Base-by-base conservation (phyloP, 2,888 invertebrate species). In the Hirtodrosophila alboralis region DNA sequence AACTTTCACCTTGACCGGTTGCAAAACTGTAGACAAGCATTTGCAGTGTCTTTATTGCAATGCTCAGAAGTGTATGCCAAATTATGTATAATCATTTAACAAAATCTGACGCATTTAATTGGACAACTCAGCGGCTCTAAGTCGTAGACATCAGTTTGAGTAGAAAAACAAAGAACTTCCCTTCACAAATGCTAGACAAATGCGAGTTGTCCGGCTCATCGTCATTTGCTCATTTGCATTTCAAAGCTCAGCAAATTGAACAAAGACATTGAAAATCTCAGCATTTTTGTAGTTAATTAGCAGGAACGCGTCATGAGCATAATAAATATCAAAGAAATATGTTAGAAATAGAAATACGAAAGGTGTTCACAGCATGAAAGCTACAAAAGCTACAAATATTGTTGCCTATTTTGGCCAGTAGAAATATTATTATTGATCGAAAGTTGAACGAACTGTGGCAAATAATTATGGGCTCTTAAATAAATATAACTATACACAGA, bases 1-100 rank as follows among this genome's bases (percentile, higher is more conserved):
- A 86, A 84, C 88, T 88, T 88, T 88, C 88, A 88, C 88, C 88
- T 88, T 87, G 86, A 87, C 83, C 81, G 71, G 77, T 67, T 77
- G 81, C 63, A 47, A 70, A 75, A 70, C 41, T 53, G 28, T 43
- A 36, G 43, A 10, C 48, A 49, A 57, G 16, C 47, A 33, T 41
- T 33, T 49, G 45, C 44, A 43, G 47, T 33, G 43, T 47, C 33
- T 34, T 21, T 51, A 67, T 36, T 77, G 76, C 73, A 80, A 38
- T 33, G 36, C 41, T 43, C 57, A 37, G 52, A 34, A 40, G 60
- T 73, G 70, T 61, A 54, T 41, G 71, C 52, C 63, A 57, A 59
- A 66, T 56, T 30, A 38, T 41, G 31, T 61, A 54, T 68, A 62
- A 81, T 68, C 47, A 63, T 53, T 31, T 33, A 41, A 13, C 37